Base-by-base conservation (phyloP, 2,888 invertebrate species). In the Pollenia griseotomentosa region DNA sequence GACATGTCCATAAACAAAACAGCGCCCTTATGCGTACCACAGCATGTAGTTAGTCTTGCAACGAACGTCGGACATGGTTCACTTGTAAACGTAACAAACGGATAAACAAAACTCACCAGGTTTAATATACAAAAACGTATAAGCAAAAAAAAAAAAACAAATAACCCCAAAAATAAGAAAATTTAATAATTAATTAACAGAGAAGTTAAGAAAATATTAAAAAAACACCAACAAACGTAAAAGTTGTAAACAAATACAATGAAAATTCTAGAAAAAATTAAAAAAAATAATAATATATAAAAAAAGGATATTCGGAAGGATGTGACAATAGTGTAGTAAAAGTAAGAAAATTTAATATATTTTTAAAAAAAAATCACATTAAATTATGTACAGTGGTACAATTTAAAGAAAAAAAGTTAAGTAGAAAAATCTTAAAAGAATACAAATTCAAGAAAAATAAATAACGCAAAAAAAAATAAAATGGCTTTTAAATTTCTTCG, bases 21-120 rank as follows among this genome's bases (percentile, higher is more conserved):
- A 84, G 81, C 87, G 81, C 87, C 87, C 84, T 81, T 74, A 74
- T 87, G 87, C 73, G 83, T 84, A 82, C 55, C 74, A 46, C 74
- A 61, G 66, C 55, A 74, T 77, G 74, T 87, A 82, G 84, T 87
- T 84, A 87, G 87, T 87, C 87, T 87, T 87, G 81, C 73, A 84
- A 84, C 74, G 87, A 87, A 87, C 84, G 84, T 87, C 87, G 87
- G 84, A 81, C 81, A 81, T 84, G 87, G 74, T 82, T 84, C 84
- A 84, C 81, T 84, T 84, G 78, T 51, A 74, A 77, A 73, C 63
- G 73, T 78, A 51, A 23, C 11, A 46, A 84, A 70, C 87, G 87
- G 87, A 84, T 86, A 65, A 86, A 75, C 42, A 8, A 14, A 23
- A 83, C 65, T 19, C n/a, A 16, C 9, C n/a, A 48, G 10, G 11